Evolutionary conservation across 2,888 invertebrate genomes (phyloP), one percentile per base, ranked within the genome.

Genomic region (Platypus cylindrus): DNA sequence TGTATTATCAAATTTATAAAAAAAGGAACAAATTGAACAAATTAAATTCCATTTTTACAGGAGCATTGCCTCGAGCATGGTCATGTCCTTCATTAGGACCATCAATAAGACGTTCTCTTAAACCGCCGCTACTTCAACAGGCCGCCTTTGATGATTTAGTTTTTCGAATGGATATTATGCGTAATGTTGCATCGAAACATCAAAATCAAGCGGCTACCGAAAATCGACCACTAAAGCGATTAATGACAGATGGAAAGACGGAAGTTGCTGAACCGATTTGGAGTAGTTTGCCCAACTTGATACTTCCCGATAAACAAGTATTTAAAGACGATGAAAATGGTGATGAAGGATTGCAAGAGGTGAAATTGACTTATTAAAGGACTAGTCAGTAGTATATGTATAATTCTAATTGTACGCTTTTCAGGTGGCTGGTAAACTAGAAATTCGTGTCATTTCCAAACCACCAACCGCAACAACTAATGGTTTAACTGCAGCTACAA

Each of bases 81-180:
- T 63, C 63, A 1, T 54, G 58, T 9, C 63, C 63, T 9, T 56
- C 57, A 9, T 45, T 68, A 49, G 67, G 67, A 34, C 62, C 66
- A 34, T 58, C 55, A 50, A 65, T 73, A 48, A 67, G 78, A 38
- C 66, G 68, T 40, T 66, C 74, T 27, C 68, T 89, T 36, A 78
- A 80, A 52, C 81, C 86, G 15, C 87, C 87, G 3, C 65, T 83
- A 47, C 66, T 87, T 32, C 87, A 89, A 56, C 85, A 86, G 59
- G 86, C 86, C 27, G 79, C 85, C 25, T 85, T 89, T 63, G 86
- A 86, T 60, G 80, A 83, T 58, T 72, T 74, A 48, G 60, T 74
- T 9, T 89, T 84, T 64, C 72, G 78, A 36, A 76, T 89, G 45
- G 89, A 90, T 62, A 78, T 86, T 28, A 80, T 81, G 70, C 65